A percentile compares a stretch with the other conserved stretches of the same genome.
These are phyloP conservation scores for Bombus waltoni DNA, from an alignment of 1,140 invertebrate species.

Conservation along the genomic window DNA sequence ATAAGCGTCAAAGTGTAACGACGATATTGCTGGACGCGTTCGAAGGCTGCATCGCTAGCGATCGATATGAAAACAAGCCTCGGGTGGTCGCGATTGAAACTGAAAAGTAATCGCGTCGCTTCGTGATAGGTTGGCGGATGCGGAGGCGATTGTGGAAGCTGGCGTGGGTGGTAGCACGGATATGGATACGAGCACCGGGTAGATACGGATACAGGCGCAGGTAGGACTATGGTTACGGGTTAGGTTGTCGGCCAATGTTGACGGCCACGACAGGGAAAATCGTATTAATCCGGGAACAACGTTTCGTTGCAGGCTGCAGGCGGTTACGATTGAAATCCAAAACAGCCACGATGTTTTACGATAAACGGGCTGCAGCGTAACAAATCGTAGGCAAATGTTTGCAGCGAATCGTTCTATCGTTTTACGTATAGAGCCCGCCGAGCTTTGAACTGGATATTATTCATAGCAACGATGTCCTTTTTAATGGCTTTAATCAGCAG, in stretches of 20 bases:
- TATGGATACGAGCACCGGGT: background rate
- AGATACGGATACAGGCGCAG: background rate
- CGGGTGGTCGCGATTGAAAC: conserved; percentile 23
- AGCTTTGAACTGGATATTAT: background rate
- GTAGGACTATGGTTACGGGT: background rate
- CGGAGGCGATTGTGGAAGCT: background rate
- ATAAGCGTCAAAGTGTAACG: conserved; percentile 55
- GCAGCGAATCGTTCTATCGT: background rate
- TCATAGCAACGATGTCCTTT: background rate
- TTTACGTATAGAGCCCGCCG: background rate
- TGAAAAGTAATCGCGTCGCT: conserved; percentile 12
- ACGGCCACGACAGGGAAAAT: conserved; percentile 3
- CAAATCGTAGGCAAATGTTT: conserved; percentile 8
- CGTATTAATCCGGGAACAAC: conserved; percentile 37
- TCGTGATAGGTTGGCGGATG: background rate
- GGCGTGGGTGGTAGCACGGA: background rate
- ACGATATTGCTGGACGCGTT: conserved; percentile 56
- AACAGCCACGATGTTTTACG: background rate
- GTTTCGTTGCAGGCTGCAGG: background rate
- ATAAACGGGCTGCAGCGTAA: background rate
- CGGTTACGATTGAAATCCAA: conserved; percentile 13
- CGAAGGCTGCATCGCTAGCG: conserved; percentile 49
- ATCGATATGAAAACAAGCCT: conserved; percentile 54
- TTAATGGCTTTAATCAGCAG: background rate
- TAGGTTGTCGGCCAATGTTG: background rate